Base-by-base conservation (phyloP, 2,113 vertebrate species). In the Boulengerochromis microlepis region DNA sequence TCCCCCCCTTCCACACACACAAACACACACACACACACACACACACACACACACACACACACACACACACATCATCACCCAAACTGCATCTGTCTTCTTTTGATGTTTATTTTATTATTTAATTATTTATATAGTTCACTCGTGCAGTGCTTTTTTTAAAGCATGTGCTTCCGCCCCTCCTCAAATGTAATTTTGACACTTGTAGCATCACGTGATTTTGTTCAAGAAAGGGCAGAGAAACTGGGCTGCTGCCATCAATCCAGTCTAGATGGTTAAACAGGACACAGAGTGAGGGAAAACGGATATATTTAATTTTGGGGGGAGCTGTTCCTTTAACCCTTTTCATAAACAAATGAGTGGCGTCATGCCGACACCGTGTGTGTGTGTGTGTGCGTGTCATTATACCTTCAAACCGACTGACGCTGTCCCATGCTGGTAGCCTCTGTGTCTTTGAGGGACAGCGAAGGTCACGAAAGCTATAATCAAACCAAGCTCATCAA, bases 401-500 rank as follows among this genome's bases (percentile, higher is more conserved):
- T 31, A 50, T 19, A 31, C 24, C 10, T 50, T 76, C 24, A 50
- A 47, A 76, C 42, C 10, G 9, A 31, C 16, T 42, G 66, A 42
- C 66, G 3, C 42, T 19, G 16, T 50, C 16, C 42, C 16, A 26
- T 29, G 24, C 7, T 78, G 10, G 10, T 78, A 31, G 42, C 6
- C 16, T 26, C 40, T 19, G 4, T 76, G 71, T 31, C 24, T 50
- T 50, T 50, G 42, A 78, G 24, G 42, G 71, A 50, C 15, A 50
- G 42, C 16, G 42, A 50, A 78, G 71, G 71, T 78, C 71, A 50
- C 7, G 24, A 31, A 78, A 50, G 6, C 42, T 78, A 66, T 66
- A 50, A 78, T 78, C 24, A 31, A 50, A 31, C 24, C 71, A 19
- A 50, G 26, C 71, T 50, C 26, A 76, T 76, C 71, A 76, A 76